Conservation (phyloP, 1,140 invertebrate genomes). For the Acromyrmex heyeri region DNA sequence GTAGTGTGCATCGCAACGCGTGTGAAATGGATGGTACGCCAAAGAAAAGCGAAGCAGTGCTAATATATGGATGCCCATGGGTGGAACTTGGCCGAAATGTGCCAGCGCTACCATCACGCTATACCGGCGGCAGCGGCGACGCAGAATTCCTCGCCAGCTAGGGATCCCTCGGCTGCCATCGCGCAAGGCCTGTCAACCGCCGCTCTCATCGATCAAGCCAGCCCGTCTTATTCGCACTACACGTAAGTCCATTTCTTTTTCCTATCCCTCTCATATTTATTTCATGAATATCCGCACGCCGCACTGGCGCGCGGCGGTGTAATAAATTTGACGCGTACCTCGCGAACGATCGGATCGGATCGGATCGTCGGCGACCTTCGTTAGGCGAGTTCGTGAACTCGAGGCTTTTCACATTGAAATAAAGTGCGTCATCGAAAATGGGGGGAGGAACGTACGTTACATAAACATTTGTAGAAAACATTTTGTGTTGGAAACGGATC, state of each 20-base stretch:
- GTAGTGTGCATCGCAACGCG: slow-evolving; percentile 72
- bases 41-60: slow-evolving; percentile 82
- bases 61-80: slow-evolving; percentile 87
- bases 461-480: too few relatives aligned
- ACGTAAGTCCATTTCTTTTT: slow-evolving; percentile 80
- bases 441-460: too few relatives aligned
- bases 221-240: slow-evolving; percentile 85
- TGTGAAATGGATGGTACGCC: slow-evolving; percentile 86
- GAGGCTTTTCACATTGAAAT: too few relatives aligned
- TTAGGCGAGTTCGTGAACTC: not conserved
- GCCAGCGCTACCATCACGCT: slow-evolving; percentile 86
- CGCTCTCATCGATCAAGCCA: slow-evolving; percentile 84
- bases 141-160: slow-evolving; percentile 84
- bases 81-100: slow-evolving; percentile 87
- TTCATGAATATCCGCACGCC: slow-evolving; percentile 5
- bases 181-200: slow-evolving; percentile 81
- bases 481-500: too few relatives aligned
- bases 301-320: not conserved
- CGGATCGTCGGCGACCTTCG: not conserved
- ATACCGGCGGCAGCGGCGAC: slow-evolving; percentile 80
- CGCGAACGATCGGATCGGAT: not conserved
- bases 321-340: slow-evolving; percentile 6
- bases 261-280: slow-evolving; percentile 40
- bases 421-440: too few relatives aligned
- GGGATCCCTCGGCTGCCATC: slow-evolving; percentile 81